Evolutionary conservation across 2,113 vertebrate species (phyloP).

Genomic region (Triplophysa tibetana): DNA sequence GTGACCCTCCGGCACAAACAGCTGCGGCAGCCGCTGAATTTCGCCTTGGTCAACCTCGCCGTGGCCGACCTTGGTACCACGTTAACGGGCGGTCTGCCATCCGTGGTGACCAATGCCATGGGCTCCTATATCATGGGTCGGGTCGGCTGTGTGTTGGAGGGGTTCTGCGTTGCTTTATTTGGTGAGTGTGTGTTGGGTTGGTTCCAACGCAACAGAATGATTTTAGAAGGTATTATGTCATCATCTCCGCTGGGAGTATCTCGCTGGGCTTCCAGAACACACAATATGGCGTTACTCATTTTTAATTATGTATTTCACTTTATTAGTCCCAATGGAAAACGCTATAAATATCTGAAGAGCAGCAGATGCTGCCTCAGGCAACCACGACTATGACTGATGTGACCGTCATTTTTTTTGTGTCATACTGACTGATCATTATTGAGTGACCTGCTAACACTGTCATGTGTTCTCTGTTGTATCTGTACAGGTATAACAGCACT

Average conservation of each 20-base stretch:
- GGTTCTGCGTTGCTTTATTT: constrained; percentile 73
- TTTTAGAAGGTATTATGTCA: background rate
- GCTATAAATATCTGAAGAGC: background rate
- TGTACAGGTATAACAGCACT: constrained; percentile 72
- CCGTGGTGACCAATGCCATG: constrained; percentile 71
- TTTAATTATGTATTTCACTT: background rate
- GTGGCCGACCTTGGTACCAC: constrained; percentile 73
- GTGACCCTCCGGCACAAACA: constrained; percentile 72
- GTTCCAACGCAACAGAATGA: background rate
- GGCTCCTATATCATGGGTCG: constrained; percentile 72
- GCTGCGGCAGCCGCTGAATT: constrained; percentile 74
- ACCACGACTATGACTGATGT: background rate
- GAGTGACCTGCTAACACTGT: background rate
- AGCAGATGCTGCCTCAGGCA: background rate
- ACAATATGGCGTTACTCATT: background rate
- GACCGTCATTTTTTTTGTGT: background rate
- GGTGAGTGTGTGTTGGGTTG: constrained; percentile 61
- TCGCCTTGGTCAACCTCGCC: constrained; percentile 75
- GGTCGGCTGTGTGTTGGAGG: constrained; percentile 72
- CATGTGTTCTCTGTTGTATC: background rate
- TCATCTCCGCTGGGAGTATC: background rate
- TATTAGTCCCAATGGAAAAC: background rate
- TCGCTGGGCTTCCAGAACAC: background rate
- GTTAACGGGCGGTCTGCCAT: constrained; percentile 67
- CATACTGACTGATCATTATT: background rate